Evolutionary conservation across 2,113 vertebrate species (phyloP).

Genomic region (Aepyceros melampus): DNA sequence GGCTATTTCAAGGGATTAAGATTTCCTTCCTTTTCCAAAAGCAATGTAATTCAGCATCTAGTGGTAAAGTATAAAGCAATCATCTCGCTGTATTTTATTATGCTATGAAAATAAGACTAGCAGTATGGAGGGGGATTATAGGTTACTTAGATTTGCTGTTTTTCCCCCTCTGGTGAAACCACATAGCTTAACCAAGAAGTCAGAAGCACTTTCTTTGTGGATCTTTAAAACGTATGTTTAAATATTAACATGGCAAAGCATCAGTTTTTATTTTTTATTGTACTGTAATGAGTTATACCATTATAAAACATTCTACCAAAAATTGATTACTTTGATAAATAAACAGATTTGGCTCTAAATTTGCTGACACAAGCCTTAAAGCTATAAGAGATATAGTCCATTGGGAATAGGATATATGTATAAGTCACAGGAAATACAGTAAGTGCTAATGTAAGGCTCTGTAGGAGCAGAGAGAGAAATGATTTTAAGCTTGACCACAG

Average conservation of each 20-base stretch:
- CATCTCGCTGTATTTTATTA: neutral
- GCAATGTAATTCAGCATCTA: constrained; percentile 47
- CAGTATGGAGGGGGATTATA: neutral
- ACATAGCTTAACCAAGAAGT: neutral
- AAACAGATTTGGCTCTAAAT: neutral
- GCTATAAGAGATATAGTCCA: neutral
- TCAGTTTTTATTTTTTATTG: constrained; percentile 32
- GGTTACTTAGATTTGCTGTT: constrained; percentile 7
- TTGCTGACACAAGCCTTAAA: neutral
- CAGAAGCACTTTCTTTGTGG: constrained; percentile 1
- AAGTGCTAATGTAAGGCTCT: neutral
- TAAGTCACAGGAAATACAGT: neutral
- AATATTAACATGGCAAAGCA: neutral
- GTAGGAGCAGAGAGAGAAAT: neutral
- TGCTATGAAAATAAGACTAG: neutral
- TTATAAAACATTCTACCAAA: neutral
- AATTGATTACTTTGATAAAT: neutral
- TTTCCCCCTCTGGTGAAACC: neutral
- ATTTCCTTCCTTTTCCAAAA: constrained; percentile 36
- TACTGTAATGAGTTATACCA: neutral
- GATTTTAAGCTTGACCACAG: neutral
- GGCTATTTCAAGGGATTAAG: neutral
- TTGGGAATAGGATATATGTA: rapidly evolving
- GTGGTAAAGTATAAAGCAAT: constrained; percentile 19
- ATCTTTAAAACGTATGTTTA: neutral